Conservation (phyloP, 2,113 vertebrate genomes). For the Oncorhynchus clarkii region DNA sequence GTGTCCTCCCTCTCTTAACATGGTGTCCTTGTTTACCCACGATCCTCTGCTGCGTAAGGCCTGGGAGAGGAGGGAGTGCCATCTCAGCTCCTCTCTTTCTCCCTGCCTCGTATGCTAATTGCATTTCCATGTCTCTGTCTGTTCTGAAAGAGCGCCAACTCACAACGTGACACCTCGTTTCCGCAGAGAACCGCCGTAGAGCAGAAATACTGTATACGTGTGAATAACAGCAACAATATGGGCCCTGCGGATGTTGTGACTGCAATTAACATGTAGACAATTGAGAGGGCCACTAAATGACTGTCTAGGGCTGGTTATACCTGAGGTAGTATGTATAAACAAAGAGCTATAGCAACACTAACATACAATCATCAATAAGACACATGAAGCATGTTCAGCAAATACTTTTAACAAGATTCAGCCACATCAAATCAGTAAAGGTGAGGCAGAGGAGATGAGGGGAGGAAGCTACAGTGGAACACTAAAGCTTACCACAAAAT, state of each 20-base stretch:
- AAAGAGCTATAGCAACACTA: too few species aligned
- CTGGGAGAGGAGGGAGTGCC: background rate
- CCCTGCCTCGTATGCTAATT: constrained; percentile 17
- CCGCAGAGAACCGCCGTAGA: background rate
- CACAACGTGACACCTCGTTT: background rate
- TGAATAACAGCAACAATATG: background rate
- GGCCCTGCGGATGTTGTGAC: background rate
- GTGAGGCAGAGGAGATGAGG: too few species aligned
- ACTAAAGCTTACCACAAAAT: too few species aligned
- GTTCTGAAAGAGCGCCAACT: constrained; percentile 10
- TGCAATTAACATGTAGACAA: too few species aligned
- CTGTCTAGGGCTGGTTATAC: too few species aligned
- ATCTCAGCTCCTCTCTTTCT: background rate
- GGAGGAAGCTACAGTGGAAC: too few species aligned
- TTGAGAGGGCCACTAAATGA: too few species aligned
- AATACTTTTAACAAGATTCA: too few species aligned
- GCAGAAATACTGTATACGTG: background rate
- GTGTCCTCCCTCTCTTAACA: background rate
- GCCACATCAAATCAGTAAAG: too few species aligned
- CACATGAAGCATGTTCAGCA: too few species aligned
- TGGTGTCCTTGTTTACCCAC: constrained; percentile 7
- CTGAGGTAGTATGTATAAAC: too few species aligned
- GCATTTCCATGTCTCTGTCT: constrained; percentile 10
- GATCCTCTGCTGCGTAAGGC: background rate
- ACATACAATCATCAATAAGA: too few species aligned